phyloP scores from a whole-genome alignment of 2,797 vertebrate species.

The Thalassophryne amazonica region DNA sequence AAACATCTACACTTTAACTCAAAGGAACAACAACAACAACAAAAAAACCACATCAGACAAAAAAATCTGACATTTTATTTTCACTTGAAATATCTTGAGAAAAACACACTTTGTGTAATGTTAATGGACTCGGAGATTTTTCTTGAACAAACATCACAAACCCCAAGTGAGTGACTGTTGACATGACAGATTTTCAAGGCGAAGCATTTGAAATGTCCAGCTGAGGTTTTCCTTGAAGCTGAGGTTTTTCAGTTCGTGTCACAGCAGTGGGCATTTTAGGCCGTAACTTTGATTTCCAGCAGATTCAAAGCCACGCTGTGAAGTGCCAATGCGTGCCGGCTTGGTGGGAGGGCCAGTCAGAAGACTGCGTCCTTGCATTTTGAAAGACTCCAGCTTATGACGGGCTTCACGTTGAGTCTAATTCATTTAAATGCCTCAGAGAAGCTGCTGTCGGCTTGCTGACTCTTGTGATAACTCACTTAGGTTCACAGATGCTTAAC shows the following conservation, averaged over 20 bases:
- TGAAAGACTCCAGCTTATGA: not conserved
- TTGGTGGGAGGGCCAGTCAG: constrained; percentile 2
- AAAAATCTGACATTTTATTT: too few species aligned
- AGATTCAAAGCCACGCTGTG: constrained; percentile 1
- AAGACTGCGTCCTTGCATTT: not conserved
- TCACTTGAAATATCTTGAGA: too few species aligned
- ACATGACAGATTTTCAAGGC: too few species aligned
- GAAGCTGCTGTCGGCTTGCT: constrained; percentile 49
- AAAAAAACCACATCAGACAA: too few species aligned
- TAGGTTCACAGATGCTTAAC: constrained; percentile 20
- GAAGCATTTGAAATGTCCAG: too few species aligned
- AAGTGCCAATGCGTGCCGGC: not conserved
- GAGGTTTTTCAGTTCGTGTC: not conserved
- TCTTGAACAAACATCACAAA: too few species aligned
- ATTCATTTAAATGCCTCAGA: constrained; percentile 44
- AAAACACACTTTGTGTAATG: too few species aligned
- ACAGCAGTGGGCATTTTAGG: not conserved
- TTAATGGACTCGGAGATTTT: too few species aligned
- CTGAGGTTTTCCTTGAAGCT: too few species aligned
- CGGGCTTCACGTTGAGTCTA: constrained; percentile 49
- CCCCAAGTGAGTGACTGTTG: too few species aligned
- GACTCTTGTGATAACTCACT: constrained; percentile 53
- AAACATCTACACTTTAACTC: too few species aligned
- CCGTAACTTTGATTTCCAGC: not conserved
- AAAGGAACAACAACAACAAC: too few species aligned